These are phyloP conservation scores for Pycnonotus jocosus DNA, from an alignment of 2,113 vertebrate species.

Conservation along the genomic window DNA sequence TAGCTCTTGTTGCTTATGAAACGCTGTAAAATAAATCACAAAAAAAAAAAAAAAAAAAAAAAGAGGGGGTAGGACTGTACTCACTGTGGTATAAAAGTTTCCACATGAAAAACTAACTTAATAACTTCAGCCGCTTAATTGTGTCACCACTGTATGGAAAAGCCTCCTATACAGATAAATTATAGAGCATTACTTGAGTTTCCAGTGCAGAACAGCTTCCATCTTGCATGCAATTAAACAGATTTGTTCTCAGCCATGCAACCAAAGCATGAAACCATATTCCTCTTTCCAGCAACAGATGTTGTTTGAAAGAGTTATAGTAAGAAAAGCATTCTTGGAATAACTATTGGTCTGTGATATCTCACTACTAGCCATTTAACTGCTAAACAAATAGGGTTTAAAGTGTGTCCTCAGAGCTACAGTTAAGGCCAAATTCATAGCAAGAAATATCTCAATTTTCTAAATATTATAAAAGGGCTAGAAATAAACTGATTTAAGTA, in stretches of 20 bases:
- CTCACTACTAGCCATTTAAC: not conserved
- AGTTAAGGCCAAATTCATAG: not conserved
- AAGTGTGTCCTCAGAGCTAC: not conserved
- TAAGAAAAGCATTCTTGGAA: not conserved
- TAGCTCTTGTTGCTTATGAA: not conserved
- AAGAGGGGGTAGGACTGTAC: not conserved
- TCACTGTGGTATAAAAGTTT: not conserved
- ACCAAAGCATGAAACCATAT: constrained; percentile 3
- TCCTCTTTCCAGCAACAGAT: constrained; percentile 11
- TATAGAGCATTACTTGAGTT: not conserved
- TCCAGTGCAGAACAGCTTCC: not conserved
- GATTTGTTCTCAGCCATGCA: constrained; percentile 29
- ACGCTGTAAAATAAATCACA: not conserved
- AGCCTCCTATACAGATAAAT: not conserved
- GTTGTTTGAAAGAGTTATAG: not conserved
- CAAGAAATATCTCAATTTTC: not conserved
- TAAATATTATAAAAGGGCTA: not conserved
- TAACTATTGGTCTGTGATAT: not conserved
- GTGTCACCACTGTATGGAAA: not conserved
- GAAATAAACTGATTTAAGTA: not conserved
- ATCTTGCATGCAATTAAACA: not conserved
- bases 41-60: not conserved
- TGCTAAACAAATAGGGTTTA: not conserved
- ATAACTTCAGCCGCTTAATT: not conserved
- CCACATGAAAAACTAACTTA: not conserved